phyloP scores from a whole-genome alignment of 2,888 invertebrate species.

The Ophioninae sp. region DNA sequence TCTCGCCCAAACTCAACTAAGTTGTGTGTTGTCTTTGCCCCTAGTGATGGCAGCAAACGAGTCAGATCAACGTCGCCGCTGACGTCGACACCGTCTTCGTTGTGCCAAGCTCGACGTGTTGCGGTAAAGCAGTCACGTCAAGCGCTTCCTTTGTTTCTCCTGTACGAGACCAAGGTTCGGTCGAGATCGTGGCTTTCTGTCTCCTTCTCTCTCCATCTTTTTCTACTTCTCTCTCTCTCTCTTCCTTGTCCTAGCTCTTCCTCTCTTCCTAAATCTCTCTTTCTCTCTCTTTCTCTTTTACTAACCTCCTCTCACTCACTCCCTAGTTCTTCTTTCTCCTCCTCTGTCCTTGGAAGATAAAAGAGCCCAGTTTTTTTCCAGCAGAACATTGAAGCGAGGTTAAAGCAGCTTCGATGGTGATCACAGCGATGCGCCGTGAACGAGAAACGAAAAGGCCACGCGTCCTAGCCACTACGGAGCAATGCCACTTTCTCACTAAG shows the following conservation, averaged over 20 bases:
- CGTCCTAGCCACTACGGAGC: neutral
- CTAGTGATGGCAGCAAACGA: conserved; percentile 40
- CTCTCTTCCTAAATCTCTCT: neutral
- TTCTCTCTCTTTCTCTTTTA: neutral
- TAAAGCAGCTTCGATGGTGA: neutral
- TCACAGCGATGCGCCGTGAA: neutral
- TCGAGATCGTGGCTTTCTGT: neutral
- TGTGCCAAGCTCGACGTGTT: conserved; percentile 23
- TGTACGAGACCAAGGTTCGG: conserved; percentile 16
- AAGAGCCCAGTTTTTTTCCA: conserved; percentile 6
- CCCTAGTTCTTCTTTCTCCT: neutral
- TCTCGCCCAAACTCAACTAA: conserved; percentile 22
- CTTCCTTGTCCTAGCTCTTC: too few relatives aligned
- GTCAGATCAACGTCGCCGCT: conserved; percentile 53
- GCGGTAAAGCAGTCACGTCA: conserved; percentile 53
- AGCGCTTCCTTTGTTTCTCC: conserved; percentile 54
- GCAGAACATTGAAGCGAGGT: conserved; percentile 16
- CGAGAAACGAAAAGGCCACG: neutral
- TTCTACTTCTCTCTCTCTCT: neutral
- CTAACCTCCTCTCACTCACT: neutral
- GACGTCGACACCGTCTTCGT: conserved; percentile 30
- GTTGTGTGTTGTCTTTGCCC: conserved; percentile 21
- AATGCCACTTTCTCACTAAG: neutral
- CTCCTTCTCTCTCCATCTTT: neutral
- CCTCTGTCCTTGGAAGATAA: neutral